Conservation (phyloP, 2,797 vertebrate genomes). For the Xenopus petersii region DNA sequence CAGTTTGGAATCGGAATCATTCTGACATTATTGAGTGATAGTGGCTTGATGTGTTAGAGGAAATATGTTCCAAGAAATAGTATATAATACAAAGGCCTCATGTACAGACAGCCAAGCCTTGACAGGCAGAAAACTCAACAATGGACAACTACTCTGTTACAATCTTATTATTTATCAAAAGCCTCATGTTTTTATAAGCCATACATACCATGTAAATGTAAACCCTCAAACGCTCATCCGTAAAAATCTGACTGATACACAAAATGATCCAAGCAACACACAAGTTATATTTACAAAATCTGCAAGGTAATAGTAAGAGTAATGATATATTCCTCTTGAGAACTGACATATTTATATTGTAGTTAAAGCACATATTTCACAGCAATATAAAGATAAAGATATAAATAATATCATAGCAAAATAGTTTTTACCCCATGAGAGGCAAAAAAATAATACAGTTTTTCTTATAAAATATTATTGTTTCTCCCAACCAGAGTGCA, state of each 20-base stretch:
- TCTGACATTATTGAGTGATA: slow-evolving; percentile 6
- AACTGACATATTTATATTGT: too few species aligned
- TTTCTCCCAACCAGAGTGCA: too few species aligned
- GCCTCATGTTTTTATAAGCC: background rate
- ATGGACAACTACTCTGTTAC: background rate
- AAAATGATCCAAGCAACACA: background rate
- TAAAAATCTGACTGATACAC: background rate
- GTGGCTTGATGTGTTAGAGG: background rate
- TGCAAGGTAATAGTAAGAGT: too few species aligned
- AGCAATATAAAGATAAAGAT: too few species aligned
- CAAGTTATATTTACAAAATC: too few species aligned
- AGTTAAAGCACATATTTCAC: too few species aligned
- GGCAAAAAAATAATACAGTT: too few species aligned
- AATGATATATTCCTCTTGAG: too few species aligned
- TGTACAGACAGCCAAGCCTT: background rate
- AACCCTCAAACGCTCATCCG: background rate
- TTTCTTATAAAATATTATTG: too few species aligned
- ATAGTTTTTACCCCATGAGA: too few species aligned
- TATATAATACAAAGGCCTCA: background rate
- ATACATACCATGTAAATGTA: background rate
- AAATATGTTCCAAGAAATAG: background rate
- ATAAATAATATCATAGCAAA: too few species aligned
- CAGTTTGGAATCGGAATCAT: background rate
- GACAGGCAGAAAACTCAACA: background rate
- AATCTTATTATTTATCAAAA: background rate